These are phyloP conservation scores for Hippocampus abdominalis DNA, from an alignment of 2,113 vertebrate species.

Conservation along the genomic window DNA sequence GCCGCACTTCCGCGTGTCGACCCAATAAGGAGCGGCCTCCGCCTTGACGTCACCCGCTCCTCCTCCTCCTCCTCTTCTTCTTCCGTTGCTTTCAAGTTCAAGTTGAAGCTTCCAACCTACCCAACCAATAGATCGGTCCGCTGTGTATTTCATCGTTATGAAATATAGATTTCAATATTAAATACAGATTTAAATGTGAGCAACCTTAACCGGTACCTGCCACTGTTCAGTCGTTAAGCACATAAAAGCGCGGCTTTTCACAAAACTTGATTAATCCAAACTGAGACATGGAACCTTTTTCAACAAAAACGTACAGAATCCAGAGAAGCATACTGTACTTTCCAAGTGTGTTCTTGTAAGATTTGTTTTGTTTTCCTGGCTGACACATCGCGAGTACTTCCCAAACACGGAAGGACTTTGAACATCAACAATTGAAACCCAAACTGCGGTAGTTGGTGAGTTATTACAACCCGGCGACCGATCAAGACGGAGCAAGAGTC, in stretches of 20 bases:
- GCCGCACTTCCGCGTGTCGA: conserved; percentile 42
- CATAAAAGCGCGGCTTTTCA: background rate
- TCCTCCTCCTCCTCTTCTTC: too few relatives aligned
- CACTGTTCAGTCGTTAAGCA: background rate
- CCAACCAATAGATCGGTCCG: too few relatives aligned
- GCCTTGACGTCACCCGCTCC: conserved; percentile 29
- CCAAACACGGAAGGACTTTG: background rate
- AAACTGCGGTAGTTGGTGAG: background rate
- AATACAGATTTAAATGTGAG: too few relatives aligned
- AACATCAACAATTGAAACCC: background rate
- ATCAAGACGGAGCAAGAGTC: background rate
- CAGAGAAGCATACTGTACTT: background rate
- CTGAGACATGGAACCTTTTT: background rate
- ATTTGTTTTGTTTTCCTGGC: background rate
- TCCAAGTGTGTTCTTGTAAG: background rate
- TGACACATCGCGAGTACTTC: background rate
- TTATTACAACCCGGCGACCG: background rate
- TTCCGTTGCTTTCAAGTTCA: too few relatives aligned
- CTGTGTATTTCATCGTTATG: too few relatives aligned
- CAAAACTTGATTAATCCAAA: background rate
- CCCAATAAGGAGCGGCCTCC: conserved; percentile 44
- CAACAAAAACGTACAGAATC: background rate
- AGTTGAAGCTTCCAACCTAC: too few relatives aligned
- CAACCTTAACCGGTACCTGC: too few relatives aligned
- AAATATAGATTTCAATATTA: too few relatives aligned